Base-by-base conservation (phyloP, 2,888 invertebrate genomes). In the Linyphia triangularis region DNA sequence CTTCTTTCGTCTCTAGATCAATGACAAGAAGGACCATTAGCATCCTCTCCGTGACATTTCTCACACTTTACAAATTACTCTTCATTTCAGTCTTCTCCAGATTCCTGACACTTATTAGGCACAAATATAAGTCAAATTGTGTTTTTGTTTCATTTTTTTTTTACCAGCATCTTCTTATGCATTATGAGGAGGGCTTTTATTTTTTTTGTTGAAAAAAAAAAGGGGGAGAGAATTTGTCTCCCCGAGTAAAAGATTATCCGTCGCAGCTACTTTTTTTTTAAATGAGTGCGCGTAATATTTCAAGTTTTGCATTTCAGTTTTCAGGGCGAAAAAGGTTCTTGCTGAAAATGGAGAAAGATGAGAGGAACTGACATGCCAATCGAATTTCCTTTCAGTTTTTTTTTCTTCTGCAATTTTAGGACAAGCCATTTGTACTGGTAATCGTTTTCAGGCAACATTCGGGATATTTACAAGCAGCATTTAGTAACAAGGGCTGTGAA, bases 281-380 rank as follows among this genome's bases (percentile, higher is more conserved):
- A n/a, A 51, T 33, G 51, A 1, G 5, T 10, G 16, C 16, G 51
- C 65, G 43, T 83, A 72, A 73, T 83, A 83, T 83, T 83, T 83
- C 83, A 83, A 61, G 83, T 30, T 61, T 51, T 73, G 65, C 59
- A 72, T 82, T 75, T 51, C 63, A n/a, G n/a, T 63, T 30, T 63
- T 59, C 59, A 37, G 51, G 7, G 30, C 19, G 10, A 22, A 40
- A 30, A n/a, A 2, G 67, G 79, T 28, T 33, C 57, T 75, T 75
- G 2, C 22, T 33, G 67, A 22, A 69, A 69, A 70, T 51, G 13
- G n/a, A 51, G 51, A 16, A 51, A 51, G 51, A 51, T 1, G 16
- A 51, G 16, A 13, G 51, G 51, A n/a, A n/a, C n/a, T 40, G 51
- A 51, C 13, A n/a, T 51, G 51, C n/a, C 51, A 51, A 51, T 51